Base-by-base conservation (phyloP, 2,113 vertebrate genomes). In the Dicrurus megarhynchus region DNA sequence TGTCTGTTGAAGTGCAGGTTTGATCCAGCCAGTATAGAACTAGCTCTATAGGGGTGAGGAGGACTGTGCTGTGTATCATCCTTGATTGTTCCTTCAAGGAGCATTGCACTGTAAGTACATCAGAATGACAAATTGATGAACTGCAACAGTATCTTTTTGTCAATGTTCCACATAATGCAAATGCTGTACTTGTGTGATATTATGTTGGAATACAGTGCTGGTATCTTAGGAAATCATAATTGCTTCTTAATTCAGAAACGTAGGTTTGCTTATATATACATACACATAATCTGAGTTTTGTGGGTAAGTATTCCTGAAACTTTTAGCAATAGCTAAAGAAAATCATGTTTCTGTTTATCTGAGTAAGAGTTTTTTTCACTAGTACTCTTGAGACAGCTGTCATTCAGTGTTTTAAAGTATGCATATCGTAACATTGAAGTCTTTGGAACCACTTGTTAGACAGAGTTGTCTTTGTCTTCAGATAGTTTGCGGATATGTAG, bases 91-190 rank as follows among this genome's bases (percentile, higher is more conserved):
- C 98, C 98, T 99, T 98, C 98, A 98, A 98, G 98, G 98, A 98
- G 98, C 98, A 98, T 98, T 99, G 98, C 99, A 98, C 99, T 99
- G 99, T 99, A 99, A 99, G 99, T 99, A 99, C 99, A 98, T 98
- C 98, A 98, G 97, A 98, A 98, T 98, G 98, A 98, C 98, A 98
- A 98, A 98, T 98, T 95, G 98, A 98, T 98, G 97, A 98, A 98
- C 98, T 98, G 98, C 98, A 98, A 98, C 98, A 98, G 98, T 98
- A 97, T 98, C 98, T 98, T 98, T 98, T 98, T 98, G 98, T 98
- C 97, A 96, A 97, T 98, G 97, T 98, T 98, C 98, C 98, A 98
- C 98, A 98, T 98, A 98, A 98, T 98, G 98, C 90, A 97, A 98
- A 98, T 98, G 98, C 98, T 96, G 86, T 98, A 98, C 94, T 96